Base-by-base conservation (phyloP, 2,888 invertebrate species). In the Agrotis puta region DNA sequence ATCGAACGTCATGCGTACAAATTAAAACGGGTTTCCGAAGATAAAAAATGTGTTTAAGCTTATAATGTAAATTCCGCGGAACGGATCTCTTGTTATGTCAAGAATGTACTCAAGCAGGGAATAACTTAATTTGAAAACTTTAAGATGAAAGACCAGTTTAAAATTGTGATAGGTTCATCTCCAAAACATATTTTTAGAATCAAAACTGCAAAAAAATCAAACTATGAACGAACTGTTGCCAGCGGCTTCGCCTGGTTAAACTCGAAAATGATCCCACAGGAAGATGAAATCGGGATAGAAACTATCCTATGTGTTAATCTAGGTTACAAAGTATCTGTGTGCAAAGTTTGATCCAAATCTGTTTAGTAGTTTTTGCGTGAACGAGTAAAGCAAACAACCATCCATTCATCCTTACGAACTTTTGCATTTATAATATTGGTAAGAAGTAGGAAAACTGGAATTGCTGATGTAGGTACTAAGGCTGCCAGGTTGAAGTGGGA, bases 21-120 rank as follows among this genome's bases (percentile, higher is more conserved):
- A 88, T 86, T 82, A 88, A 92, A 92, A 92, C 92, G 88, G 89
- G 92, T 92, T 91, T 90, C 81, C 69, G 84, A 88, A 88, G 87
- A 88, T 82, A 87, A 79, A 79, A 79, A 74, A 54, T 61, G 48
- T 72, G 61, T 64, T 51, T 16, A 56, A 61, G 24, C 57, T 39
- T 64, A 51, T 58, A 48, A 74, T 51, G 33, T 74, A 53, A 70
- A 74, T 47, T 68, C 66, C 61, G 47, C 39, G 43, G 57, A 62
- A 63, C 20, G 54, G 22, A 68, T 59, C 48, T 47, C 39, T 24
- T 51, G 39, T 33, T 59, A 18, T 51, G 16, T 14, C 61, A 54
- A 63, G 39, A 66, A 50, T 39, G 9, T 11, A 39, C 9, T 39
- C 33, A 39, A 27, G 13, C 11, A n/a, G 14, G 22, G 50, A 24